A percentile compares a stretch with the other conserved stretches of the same genome.
These are phyloP conservation scores for Acanthacorydalis orientalis DNA, from an alignment of 2,888 invertebrate genomes.

Conservation along the genomic window DNA sequence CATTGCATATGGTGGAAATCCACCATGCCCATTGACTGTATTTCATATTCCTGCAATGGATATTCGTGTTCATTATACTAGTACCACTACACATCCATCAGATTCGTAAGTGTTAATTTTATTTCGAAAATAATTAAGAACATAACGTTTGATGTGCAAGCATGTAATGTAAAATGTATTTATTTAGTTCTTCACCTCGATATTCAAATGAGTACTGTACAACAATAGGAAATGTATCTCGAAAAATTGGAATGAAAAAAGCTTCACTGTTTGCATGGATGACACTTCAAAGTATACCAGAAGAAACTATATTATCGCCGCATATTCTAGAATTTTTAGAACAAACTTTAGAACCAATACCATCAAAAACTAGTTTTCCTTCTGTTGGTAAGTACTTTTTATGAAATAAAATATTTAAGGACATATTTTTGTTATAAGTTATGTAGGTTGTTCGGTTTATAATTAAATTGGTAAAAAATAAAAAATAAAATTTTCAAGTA, in stretches of 20 bases:
- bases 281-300: constrained; percentile 91
- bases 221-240: not conserved
- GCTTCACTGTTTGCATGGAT: constrained; percentile 89
- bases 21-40: constrained; percentile 35
- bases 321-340: constrained; percentile 94
- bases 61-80: constrained; percentile 33
- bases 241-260: constrained; percentile 56
- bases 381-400: constrained; percentile 12
- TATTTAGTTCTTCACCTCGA: not conserved
- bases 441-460: constrained; percentile 5
- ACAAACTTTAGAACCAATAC: constrained; percentile 91
- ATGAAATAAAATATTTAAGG: not conserved
- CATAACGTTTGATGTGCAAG: not conserved
- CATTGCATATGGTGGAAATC: constrained; percentile 9
- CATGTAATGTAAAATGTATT: not conserved
- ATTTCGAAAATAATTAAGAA: not conserved
- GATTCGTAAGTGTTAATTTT: not conserved
- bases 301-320: constrained; percentile 94
- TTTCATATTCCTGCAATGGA: constrained; percentile 85
- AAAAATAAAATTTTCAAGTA: no score
- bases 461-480: not conserved
- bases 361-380: constrained; percentile 31
- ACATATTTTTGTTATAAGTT: constrained; percentile 11
- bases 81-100: constrained; percentile 3
- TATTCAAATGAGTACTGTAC: not conserved